Evolutionary conservation across 2,888 invertebrate species (phyloP), one percentile per base, ranked within the genome.

Genomic region (Eledone cirrhosa): DNA sequence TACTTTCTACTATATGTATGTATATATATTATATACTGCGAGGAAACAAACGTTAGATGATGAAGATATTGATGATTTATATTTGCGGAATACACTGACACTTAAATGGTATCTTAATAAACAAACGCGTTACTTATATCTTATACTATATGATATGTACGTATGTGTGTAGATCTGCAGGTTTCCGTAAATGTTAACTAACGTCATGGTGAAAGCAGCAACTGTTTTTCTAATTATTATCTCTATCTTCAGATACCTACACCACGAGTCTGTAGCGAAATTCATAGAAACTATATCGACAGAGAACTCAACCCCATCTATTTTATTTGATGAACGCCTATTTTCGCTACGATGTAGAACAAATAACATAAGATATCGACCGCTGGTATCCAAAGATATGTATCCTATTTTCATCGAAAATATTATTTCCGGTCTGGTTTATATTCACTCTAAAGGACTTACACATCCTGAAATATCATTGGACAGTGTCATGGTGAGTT

Each of bases 391-490:
- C 53, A 53, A 77, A 24, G 48, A 67, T 7, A 79, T 77, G 29
- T 77, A 80, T 1, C 79, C 79, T 1, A 29, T 29, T 16, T n/a
- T 82, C 4, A 65, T 87, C n/a, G 78, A 82, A 33, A 82, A 82
- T 19, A 81, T 84, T 3, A 78, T 83, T 0, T 65, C 74, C 13
- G 88, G 85, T 1, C 48, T 89, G 41, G 84, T 86, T 27, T 87
- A 85, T 77, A 47, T 76, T 63, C 88, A 88, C 77, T 82, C 80
- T 4, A 84, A 86, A 69, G 84, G 84, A 0, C 81, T 89, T 22
- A 87, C 88, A 1, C 89, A 88, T 80, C 86, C 88, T 85, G 89
- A 89, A 79, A 83, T 89, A 0, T 86, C 87, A 16, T 84, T 86
- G 31, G 86, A 88, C 77, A 87, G 88, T 11, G 80, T 89, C 33